These are phyloP conservation scores for Orius insidiosus DNA, from an alignment of 1,140 invertebrate genomes.

Conservation along the genomic window DNA sequence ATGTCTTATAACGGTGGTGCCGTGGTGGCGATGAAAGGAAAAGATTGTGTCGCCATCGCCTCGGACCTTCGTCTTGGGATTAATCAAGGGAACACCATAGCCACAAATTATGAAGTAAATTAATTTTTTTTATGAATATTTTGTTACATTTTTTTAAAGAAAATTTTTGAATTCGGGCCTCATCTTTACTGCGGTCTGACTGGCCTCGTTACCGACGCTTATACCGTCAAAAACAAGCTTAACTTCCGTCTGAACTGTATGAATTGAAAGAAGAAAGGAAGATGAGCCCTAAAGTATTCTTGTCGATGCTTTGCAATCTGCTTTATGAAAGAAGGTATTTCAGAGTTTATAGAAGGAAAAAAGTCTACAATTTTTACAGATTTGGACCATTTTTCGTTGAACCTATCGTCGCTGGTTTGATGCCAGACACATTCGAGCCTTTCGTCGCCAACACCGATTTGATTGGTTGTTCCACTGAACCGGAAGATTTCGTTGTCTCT, in stretches of 20 bases:
- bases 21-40: conserved; percentile 95
- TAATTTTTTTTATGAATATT: background rate
- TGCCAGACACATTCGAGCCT: conserved; percentile 72
- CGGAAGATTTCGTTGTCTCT: conserved; percentile 91
- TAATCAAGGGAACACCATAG: conserved; percentile 64
- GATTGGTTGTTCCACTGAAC: conserved; percentile 62
- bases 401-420: conserved; percentile 90
- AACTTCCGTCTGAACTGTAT: conserved; percentile 84
- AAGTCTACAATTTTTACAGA: conserved; percentile 29
- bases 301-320: conserved; percentile 86
- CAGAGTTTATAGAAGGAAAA: conserved; percentile 6
- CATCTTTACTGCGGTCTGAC: conserved; percentile 80
- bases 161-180: conserved; percentile 82
- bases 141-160: conserved; percentile 32
- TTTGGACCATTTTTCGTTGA: conserved; percentile 97
- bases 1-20: conserved; percentile 90
- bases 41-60: conserved; percentile 95
- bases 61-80: conserved; percentile 87
- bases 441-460: conserved; percentile 89
- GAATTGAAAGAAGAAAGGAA: conserved; percentile 82
- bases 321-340: conserved; percentile 74
- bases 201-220: conserved; percentile 88
- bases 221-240: conserved; percentile 81
- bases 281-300: conserved; percentile 81
- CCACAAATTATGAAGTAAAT: conserved; percentile 51